A percentile compares a stretch with the other conserved stretches of the same genome.
Conservation (phyloP, 2,888 invertebrate genomes). For the Drosophila mimetica region DNA sequence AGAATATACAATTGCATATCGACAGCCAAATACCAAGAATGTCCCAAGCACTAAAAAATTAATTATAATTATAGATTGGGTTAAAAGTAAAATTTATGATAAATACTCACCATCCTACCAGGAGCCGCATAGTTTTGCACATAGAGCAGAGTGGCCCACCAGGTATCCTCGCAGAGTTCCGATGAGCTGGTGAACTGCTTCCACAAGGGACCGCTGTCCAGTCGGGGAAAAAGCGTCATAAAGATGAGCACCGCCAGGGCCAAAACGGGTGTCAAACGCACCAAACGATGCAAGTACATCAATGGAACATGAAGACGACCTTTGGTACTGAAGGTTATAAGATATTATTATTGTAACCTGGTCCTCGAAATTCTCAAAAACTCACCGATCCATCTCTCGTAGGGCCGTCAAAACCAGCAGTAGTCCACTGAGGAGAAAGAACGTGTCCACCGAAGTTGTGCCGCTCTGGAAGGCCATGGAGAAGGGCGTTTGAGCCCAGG, state of each 20-base stretch:
- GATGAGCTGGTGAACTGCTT: conserved; percentile 36
- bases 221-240: conserved; percentile 83
- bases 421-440: conserved; percentile 87
- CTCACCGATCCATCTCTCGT: conserved; percentile 61
- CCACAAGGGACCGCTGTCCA: conserved; percentile 85
- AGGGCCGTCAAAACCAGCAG: conserved; percentile 82
- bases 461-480: conserved; percentile 72
- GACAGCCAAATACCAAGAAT: conserved; percentile 86
- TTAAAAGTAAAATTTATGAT: not conserved
- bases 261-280: conserved; percentile 85
- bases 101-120: conserved; percentile 61
- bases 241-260: conserved; percentile 84
- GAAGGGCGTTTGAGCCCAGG: conserved; percentile 44
- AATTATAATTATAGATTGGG: not conserved
- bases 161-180: conserved; percentile 60
- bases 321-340: conserved; percentile 34
- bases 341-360: not conserved
- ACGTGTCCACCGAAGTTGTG: conserved; percentile 86
- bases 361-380: not conserved
- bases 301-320: conserved; percentile 68
- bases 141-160: conserved; percentile 85
- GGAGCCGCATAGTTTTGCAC: conserved; percentile 83
- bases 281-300: conserved; percentile 78
- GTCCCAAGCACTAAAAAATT: conserved; percentile 83
- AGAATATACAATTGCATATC: conserved; percentile 86